phyloP scores from a whole-genome alignment of 2,113 vertebrate species.

The Ammodytes marinus region DNA sequence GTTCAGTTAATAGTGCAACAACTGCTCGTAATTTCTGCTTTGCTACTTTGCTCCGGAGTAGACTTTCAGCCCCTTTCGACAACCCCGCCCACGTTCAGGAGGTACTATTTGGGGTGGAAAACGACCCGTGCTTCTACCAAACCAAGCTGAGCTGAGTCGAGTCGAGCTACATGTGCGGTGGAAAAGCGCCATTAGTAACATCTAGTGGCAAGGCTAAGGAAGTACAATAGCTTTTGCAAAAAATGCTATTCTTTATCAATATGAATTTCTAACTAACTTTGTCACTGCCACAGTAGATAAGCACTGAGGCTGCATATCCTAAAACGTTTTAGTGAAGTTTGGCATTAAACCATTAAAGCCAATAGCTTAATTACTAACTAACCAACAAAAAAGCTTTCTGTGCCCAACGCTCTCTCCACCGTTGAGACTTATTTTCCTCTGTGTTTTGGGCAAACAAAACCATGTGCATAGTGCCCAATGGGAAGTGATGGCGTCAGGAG shows the following conservation, averaged over 20 bases:
- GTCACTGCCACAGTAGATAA: not conserved
- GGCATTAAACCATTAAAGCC: not conserved
- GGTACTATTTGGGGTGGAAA: no score
- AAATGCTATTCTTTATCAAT: not conserved
- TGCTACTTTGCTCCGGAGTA: no score
- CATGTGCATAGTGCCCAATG: not conserved
- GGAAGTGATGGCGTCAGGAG: not conserved
- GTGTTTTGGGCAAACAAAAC: not conserved
- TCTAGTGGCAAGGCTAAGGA: slow-evolving; percentile 51
- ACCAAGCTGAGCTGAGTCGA: no score
- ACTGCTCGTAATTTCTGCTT: no score
- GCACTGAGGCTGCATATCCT: not conserved
- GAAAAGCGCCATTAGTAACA: no score
- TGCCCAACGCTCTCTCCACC: not conserved
- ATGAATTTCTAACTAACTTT: not conserved
- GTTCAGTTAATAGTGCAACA: no score
- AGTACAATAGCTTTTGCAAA: slow-evolving; percentile 9
- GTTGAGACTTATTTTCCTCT: not conserved
- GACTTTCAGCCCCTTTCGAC: no score
- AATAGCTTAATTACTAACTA: not conserved
- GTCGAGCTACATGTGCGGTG: no score
- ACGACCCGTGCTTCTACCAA: no score
- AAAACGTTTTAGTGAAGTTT: not conserved
- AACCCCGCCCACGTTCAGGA: no score
- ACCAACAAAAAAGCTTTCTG: not conserved